Conservation (phyloP, 2,113 vertebrate species). For the Corydoras maculifer region DNA sequence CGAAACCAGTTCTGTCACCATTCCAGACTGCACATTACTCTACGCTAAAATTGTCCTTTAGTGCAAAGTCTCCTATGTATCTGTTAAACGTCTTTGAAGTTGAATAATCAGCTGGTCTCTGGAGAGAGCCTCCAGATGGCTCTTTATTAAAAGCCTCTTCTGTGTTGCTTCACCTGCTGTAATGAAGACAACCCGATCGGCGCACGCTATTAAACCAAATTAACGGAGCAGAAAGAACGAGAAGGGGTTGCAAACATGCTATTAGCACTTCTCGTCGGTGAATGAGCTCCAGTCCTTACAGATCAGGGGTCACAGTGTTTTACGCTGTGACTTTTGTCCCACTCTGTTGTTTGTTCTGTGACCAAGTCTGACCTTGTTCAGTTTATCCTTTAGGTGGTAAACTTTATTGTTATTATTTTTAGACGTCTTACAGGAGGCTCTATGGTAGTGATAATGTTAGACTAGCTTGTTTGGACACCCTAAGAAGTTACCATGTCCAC, state of each 20-base stretch:
- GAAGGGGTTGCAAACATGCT: conserved; percentile 19
- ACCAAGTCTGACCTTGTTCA: too few species aligned
- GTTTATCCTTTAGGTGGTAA: too few species aligned
- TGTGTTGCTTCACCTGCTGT: conserved; percentile 22
- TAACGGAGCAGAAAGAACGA: conserved; percentile 40
- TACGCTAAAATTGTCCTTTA: too few species aligned
- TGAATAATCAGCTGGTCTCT: not conserved
- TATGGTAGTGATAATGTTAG: too few species aligned
- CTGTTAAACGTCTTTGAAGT: conserved; percentile 3
- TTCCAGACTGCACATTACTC: too few species aligned
- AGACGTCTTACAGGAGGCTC: too few species aligned
- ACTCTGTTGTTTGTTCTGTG: not conserved
- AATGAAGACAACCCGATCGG: conserved; percentile 28
- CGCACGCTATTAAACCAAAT: conserved; percentile 32
- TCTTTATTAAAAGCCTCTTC: conserved; percentile 43
- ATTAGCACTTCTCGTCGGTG: conserved; percentile 5
- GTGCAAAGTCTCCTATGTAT: not conserved
- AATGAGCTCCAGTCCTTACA: not conserved
- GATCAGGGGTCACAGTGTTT: not conserved
- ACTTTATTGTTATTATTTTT: too few species aligned
- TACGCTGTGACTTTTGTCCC: too few species aligned
- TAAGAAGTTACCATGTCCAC: too few species aligned
- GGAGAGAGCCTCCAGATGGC: conserved; percentile 34
- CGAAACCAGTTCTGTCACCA: too few species aligned
- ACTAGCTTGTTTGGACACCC: too few species aligned